Evolutionary conservation across 2,888 invertebrate species (phyloP).

Genomic region (Macropis europaea): DNA sequence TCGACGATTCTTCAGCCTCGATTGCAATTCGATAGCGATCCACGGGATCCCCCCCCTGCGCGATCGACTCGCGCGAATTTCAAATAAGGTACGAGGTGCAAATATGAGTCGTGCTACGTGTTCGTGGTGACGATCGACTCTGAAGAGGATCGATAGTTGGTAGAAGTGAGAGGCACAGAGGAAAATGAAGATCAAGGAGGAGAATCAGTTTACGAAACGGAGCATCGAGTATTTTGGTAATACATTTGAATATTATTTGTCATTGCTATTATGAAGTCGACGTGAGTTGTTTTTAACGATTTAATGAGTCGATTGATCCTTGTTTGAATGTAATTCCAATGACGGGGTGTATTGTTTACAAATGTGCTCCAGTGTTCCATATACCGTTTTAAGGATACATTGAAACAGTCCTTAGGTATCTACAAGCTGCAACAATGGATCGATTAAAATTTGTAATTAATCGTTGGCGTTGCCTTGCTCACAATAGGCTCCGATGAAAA

Average conservation of each 20-base stretch:
- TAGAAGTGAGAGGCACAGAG: background rate
- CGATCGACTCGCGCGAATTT: background rate
- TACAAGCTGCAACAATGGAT: conserved; percentile 15
- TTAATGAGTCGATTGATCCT: background rate
- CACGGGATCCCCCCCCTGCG: too few relatives aligned
- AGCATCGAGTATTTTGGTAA: conserved; percentile 75
- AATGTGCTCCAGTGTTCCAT: conserved; percentile 47
- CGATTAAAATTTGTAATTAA: conserved; percentile 38
- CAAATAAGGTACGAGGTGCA: background rate
- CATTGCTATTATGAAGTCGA: too few relatives aligned
- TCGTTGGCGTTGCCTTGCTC: conserved; percentile 6
- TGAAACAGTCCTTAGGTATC: background rate
- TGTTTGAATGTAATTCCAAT: background rate
- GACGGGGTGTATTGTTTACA: conserved; percentile 37
- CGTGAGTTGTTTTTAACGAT: too few relatives aligned
- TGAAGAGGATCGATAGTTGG: background rate
- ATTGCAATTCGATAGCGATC: too few relatives aligned
- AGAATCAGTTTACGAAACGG: conserved; percentile 71
- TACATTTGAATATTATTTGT: background rate
- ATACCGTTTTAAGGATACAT: conserved; percentile 28
- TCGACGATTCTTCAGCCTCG: too few relatives aligned
- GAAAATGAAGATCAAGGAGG: conserved; percentile 75
- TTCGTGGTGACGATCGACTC: background rate
- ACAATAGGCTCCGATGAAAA: background rate
- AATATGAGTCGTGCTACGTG: conserved; percentile 1